Evolutionary conservation across 2,797 vertebrate genomes (phyloP).

Genomic region (Poecilia wingei): DNA sequence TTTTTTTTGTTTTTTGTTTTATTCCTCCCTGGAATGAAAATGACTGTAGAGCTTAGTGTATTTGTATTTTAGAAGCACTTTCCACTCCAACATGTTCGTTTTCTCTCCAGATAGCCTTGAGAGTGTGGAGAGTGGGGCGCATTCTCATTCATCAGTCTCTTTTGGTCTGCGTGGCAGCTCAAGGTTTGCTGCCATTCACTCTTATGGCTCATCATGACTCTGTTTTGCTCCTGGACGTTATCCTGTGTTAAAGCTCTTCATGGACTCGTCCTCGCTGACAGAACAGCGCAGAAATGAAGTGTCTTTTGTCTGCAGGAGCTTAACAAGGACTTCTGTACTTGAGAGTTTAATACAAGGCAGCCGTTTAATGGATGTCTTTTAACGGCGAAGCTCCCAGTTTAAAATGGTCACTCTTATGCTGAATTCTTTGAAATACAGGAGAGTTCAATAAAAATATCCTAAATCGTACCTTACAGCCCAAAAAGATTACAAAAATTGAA

Average conservation of each 20-base stretch:
- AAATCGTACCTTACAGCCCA: neutral
- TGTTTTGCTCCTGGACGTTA: slow-evolving; percentile 13
- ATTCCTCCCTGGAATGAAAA: neutral
- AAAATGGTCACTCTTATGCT: no score
- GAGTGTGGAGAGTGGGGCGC: slow-evolving; percentile 10
- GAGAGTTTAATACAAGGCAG: slow-evolving; percentile 11
- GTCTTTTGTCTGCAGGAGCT: neutral
- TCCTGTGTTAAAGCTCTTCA: slow-evolving; percentile 26
- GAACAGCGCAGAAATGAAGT: slow-evolving; percentile 3
- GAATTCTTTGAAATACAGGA: neutral
- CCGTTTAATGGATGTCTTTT: neutral
- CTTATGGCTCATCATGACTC: slow-evolving; percentile 43
- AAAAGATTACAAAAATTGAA: neutral
- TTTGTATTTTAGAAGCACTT: slow-evolving; percentile 13
- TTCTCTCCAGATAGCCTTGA: slow-evolving; percentile 33
- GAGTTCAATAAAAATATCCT: neutral
- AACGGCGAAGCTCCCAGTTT: neutral
- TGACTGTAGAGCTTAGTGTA: neutral
- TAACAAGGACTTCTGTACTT: slow-evolving; percentile 3
- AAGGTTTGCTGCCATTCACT: slow-evolving; percentile 65
- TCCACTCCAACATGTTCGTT: slow-evolving; percentile 13
- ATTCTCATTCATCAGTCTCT: slow-evolving; percentile 36
- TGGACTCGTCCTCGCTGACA: slow-evolving; percentile 20
- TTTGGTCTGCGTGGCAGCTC: slow-evolving; percentile 36
- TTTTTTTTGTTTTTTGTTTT: no score